Evolutionary conservation across 2,888 invertebrate genomes (phyloP), one percentile per base, ranked within the genome.

Genomic region (Lydus trimaculatus): DNA sequence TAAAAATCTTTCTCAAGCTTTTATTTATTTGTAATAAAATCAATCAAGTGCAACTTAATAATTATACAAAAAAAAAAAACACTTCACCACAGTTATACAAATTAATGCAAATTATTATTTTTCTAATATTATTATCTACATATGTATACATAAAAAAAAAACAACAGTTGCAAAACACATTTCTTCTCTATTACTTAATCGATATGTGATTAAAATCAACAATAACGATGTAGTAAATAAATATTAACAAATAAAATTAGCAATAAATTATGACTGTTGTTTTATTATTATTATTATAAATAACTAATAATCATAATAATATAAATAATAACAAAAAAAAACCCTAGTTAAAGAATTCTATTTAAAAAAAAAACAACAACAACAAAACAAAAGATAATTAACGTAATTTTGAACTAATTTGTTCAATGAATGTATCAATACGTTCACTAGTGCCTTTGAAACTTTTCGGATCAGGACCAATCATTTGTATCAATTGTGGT

Each of bases 401-500:
- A 77, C 87, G 90, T 75, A 91, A 84, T 82, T 90, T 91, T 81
- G 89, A 88, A 85, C 90, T 88, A 75, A 96, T 91, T 77, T 91
- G 88, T 74, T 93, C 92, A 76, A 96, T 92, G 76, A 95, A 89
- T 78, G 91, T 91, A 85, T 96, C 96, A 70, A 95, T 88, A 76
- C 96, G 90, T 76, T 90, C 88, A 70, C 95, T 95, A 69, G 90
- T 89, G 52, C 96, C 96, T 81, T 91, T 90, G 86, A 95, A 95
- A 80, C 91, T 91, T 79, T 89, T 89, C 59, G 96, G 95, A 85
- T 93, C 91, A 11, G 96, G 96, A 25, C 96, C 96, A 81, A 97
- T 93, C 92, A 97, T 92, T 84, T 95, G 94, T 73, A 96, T 91
- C 71, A 97, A 89, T 84, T 94, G 94, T 48, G 95, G 95, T 75